These are phyloP conservation scores for Oryzaephilus surinamensis DNA, from an alignment of 1,140 invertebrate genomes.

Conservation along the genomic window DNA sequence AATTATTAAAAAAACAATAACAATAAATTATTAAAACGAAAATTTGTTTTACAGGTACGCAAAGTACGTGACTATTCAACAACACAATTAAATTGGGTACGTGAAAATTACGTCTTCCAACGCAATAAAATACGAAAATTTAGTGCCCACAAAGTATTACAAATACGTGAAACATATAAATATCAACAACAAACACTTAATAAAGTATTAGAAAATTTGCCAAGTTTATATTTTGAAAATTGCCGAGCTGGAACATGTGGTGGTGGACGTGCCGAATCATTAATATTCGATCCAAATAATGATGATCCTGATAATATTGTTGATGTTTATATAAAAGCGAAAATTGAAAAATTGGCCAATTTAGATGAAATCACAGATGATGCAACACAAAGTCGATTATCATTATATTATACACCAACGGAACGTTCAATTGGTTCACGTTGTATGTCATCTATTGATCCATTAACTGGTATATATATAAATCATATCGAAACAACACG, in stretches of 20 bases:
- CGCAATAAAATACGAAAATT: slow-evolving; percentile 89
- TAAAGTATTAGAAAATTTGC: slow-evolving; percentile 87
- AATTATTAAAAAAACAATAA: slow-evolving; percentile 13
- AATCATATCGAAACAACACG: slow-evolving; percentile 35
- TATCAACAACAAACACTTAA: slow-evolving; percentile 90
- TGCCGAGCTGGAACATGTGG: slow-evolving; percentile 79
- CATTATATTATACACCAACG: slow-evolving; percentile 70
- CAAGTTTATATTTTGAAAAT: slow-evolving; percentile 87
- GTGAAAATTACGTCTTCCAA: slow-evolving; percentile 92
- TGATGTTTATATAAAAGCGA: slow-evolving; percentile 54
- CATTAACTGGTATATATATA: slow-evolving; percentile 26
- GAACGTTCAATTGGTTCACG: slow-evolving; percentile 40
- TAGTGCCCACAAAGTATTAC: slow-evolving; percentile 79
- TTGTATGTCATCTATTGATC: slow-evolving; percentile 18
- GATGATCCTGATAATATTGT: slow-evolving; percentile 38
- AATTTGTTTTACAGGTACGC: slow-evolving; percentile 51
- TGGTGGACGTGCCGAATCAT: slow-evolving; percentile 63
- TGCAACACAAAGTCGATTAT: slow-evolving; percentile 52
- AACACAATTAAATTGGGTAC: slow-evolving; percentile 80
- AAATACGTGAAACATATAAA: slow-evolving; percentile 85
- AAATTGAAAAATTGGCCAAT: slow-evolving; percentile 44
- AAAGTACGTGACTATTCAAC: slow-evolving; percentile 83
- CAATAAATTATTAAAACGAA: not conserved
- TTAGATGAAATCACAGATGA: slow-evolving; percentile 34
- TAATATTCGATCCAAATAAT: slow-evolving; percentile 56